Conservation (phyloP, 2,797 vertebrate species). For the Sebastolobus altivelis region DNA sequence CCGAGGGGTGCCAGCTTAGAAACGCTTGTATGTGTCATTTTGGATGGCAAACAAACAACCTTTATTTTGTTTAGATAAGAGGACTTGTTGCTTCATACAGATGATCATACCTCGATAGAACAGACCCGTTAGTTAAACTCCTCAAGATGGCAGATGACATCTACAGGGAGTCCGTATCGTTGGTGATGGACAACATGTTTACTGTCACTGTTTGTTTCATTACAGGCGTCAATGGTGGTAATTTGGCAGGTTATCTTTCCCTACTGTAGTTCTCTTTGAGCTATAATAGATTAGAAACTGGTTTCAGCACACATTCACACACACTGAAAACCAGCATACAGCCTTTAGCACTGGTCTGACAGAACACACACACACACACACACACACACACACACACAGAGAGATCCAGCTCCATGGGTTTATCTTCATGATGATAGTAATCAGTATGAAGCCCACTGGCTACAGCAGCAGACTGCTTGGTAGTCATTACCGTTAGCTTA, state of each 20-base stretch:
- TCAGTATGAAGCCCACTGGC: constrained; percentile 80
- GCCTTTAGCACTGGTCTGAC: constrained; percentile 36
- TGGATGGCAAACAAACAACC: not conserved
- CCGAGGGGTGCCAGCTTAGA: not conserved
- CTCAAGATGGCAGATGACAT: not conserved
- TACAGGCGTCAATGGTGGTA: constrained; percentile 28
- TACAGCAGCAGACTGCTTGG: constrained; percentile 79
- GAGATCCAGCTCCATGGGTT: constrained; percentile 64
- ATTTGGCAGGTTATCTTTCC: constrained; percentile 49
- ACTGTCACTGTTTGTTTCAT: constrained; percentile 43
- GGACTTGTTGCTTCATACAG: not conserved
- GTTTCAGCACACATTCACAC: constrained; percentile 30
- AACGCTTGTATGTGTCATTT: not conserved
- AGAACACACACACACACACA: constrained; percentile 34
- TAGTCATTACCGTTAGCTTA: constrained; percentile 83
- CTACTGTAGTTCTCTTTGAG: constrained; percentile 55
- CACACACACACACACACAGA: constrained; percentile 30
- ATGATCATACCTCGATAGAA: not conserved
- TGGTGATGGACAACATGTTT: constrained; percentile 17
- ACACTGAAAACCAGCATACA: constrained; percentile 18
- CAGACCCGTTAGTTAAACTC: not conserved
- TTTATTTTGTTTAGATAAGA: not conserved
- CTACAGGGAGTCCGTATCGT: constrained; percentile 21
- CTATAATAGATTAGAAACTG: constrained; percentile 61
- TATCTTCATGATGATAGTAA: constrained; percentile 82